A percentile compares a stretch with the other conserved stretches of the same genome.
Evolutionary conservation across 2,888 invertebrate genomes (phyloP).

Genomic region (Stenodema calcarata): DNA sequence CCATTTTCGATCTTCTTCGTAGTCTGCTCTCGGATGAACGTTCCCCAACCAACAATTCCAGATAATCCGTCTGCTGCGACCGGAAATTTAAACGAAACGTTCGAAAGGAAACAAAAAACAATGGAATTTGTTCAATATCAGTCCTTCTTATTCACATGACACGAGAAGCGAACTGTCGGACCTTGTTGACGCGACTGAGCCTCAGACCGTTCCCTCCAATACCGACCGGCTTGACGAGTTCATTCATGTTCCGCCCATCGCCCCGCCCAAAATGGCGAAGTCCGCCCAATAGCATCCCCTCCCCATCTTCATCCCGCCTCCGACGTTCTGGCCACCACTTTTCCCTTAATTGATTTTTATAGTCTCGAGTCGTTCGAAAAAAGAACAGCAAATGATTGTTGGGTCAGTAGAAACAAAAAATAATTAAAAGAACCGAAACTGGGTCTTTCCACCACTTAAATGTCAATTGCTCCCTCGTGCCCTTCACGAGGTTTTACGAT

Average conservation of each 20-base stretch:
- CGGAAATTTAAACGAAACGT: not conserved
- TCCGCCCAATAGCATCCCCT: constrained; percentile 14
- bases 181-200: constrained; percentile 43
- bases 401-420: constrained; percentile 16
- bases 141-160: constrained; percentile 42
- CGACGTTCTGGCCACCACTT: not conserved
- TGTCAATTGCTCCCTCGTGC: not conserved
- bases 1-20: constrained; percentile 53
- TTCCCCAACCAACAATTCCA: not conserved
- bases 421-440: constrained; percentile 6
- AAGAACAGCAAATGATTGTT: not conserved
- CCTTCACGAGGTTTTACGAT: not conserved
- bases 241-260: not conserved
- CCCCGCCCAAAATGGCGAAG: constrained; percentile 53
- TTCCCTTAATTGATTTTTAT: constrained; percentile 53
- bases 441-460: not conserved
- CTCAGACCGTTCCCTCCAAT: constrained; percentile 33
- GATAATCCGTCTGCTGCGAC: not conserved
- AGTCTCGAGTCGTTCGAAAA: not conserved
- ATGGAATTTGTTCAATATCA: not conserved
- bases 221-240: constrained; percentile 33
- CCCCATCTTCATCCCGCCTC: not conserved
- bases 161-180: constrained; percentile 41
- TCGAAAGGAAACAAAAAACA: not conserved
- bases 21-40: not conserved